phyloP scores from a whole-genome alignment of 2,797 vertebrate genomes.

The Momotus momota region DNA sequence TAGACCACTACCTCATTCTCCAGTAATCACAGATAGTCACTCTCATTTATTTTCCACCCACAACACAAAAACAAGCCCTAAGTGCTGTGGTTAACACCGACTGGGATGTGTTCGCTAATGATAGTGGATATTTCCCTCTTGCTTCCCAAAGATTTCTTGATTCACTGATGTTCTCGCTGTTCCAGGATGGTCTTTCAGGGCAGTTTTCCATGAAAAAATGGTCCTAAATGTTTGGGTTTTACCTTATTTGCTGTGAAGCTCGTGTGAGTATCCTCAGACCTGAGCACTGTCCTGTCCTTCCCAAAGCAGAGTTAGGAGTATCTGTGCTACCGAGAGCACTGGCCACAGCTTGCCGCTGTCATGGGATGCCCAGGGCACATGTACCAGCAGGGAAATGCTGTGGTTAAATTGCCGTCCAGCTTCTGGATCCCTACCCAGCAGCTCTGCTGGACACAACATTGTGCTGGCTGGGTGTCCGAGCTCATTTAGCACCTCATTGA shows the following conservation, averaged over 20 bases:
- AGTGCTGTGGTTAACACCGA: background rate
- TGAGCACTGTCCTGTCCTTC: background rate
- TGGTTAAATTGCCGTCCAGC: background rate
- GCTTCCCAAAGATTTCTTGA: background rate
- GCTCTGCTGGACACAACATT: rapidly evolving
- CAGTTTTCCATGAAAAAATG: background rate
- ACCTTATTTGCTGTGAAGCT: background rate
- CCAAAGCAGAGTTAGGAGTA: rapidly evolving
- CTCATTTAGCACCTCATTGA: rapidly evolving
- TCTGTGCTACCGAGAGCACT: rapidly evolving
- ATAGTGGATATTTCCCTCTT: background rate
- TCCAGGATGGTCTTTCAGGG: background rate
- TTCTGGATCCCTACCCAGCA: rapidly evolving
- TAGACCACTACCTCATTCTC: background rate
- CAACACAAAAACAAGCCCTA: background rate
- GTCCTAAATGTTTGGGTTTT: background rate
- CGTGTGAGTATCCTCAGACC: background rate
- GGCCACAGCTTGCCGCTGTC: rapidly evolving
- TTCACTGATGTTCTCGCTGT: background rate
- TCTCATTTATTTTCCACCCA: background rate
- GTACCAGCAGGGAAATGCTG: background rate
- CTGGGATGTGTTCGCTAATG: background rate
- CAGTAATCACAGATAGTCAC: background rate
- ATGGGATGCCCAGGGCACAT: rapidly evolving
- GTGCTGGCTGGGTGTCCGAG: rapidly evolving